Base-by-base conservation (phyloP, 2,888 invertebrate species). In the Mechanitis messenoides region DNA sequence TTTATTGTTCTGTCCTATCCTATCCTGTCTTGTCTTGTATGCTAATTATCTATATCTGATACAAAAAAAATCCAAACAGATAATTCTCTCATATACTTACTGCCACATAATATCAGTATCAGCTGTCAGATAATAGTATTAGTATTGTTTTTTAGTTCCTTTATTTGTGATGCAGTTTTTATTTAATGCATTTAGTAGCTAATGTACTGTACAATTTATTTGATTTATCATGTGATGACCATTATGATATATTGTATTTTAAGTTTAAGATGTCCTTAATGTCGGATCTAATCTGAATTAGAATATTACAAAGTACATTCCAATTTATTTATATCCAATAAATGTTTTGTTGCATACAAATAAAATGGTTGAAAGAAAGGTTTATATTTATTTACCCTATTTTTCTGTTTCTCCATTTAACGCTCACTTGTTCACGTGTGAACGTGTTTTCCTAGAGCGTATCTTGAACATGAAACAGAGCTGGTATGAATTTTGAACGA, bases 161-260 rank as follows among this genome's bases (percentile, higher is more conserved):
- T 66, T 57, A 60, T 71, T 71, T 73, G 73, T 74, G 73, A 74
- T 74, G 63, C 62, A 66, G 64, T 68, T 68, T 65, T 12, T 47
- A n/a, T 60, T 28, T 50, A 11, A 56, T 55, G 31, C 56, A 58
- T 42, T 33, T 59, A 46, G 47, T 42, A 55, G 56, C 28, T 58
- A 35, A 33, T 61, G 20, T 20, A 20, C 20, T 46, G 47, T 61
- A 38, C n/a, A 38, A 47, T 56, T 45, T 42, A 53, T 35, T 50
- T 50, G 7, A 31, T 50, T 28, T 50, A 50, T 31, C 11, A 31
- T 50, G 3, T 31, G 3, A n/a, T 1, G 3, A 50, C n/a, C n/a
- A 50, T 50, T 50, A 50, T n/a, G 9, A 2, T 42, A 35, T 42
- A 11, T 50, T 28, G 9, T 50, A 31, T 28, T 20, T 28, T 50